Base-by-base conservation (phyloP, 2,797 vertebrate genomes). In the Vespertilio murinus region DNA sequence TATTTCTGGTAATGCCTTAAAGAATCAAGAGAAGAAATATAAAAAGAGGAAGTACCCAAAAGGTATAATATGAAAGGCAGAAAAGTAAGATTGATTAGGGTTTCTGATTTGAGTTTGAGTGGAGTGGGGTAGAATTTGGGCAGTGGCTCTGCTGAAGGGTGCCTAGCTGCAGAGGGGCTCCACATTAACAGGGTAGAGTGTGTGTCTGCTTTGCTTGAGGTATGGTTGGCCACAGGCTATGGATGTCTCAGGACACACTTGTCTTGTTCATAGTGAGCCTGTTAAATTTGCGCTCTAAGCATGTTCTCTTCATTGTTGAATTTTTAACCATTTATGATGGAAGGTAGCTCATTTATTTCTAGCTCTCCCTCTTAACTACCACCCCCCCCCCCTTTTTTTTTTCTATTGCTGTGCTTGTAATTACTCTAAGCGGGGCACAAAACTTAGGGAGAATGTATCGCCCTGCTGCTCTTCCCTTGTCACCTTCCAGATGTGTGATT, bases 11-110 rank as follows among this genome's bases (percentile, higher is more conserved):
- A 45, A 64, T 59, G 38, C 28, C 20, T 74, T 83, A 49, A 87
- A 78, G 82, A 56, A 30, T 88, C 42, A 47, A 80, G 45, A 49
- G 35, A 88, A 59, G 64, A 88, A 79, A 93, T 42, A 4, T 83
- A 33, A 22, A 70, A 82, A 88, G 38, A 77, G 12, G 69, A 88
- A 88, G 35, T 6, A 4, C 20, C 25, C 61, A 75, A 17, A 25
- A 30, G 78, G 3, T 67, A 25, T 35, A 35, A 7, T 69, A 20
- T 40, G 54, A 42, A 79, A 56, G 52, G 28, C 74, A 28, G 52
- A 64, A 64, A 40, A 79, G 52, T 71, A 30, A 61, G 80, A 20
- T 18, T 42, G n/a, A 33, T 45, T 38, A 40, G 56, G 64, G 54
- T 59, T 73, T 81, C 45, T 56, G 49, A 17, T 14, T 18, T 73